Conservation (phyloP, 2,888 invertebrate genomes). For the Hydroisotoma schaefferi region DNA sequence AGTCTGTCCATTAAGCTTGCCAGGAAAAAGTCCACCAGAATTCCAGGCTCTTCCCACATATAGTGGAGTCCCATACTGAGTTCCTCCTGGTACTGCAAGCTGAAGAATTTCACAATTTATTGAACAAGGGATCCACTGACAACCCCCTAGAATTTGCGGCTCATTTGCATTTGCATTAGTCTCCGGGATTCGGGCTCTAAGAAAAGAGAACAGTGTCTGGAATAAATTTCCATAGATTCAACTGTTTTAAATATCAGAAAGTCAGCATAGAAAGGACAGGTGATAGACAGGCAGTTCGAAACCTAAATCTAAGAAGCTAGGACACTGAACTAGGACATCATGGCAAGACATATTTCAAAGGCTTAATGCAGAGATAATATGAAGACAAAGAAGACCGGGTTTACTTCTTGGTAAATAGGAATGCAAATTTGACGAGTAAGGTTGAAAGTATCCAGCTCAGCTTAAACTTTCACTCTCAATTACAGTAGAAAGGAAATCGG, state of each 20-base stretch:
- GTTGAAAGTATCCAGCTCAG: no score
- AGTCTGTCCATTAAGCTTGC: conserved; percentile 1
- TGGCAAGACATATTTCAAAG: no score
- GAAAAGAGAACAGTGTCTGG: conserved; percentile 6
- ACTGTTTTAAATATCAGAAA: no score
- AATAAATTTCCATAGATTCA: conserved; percentile 17
- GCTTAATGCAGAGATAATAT: no score
- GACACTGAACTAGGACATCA: no score
- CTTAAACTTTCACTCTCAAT: no score
- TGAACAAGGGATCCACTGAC: conserved; percentile 7
- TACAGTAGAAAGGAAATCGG: no score
- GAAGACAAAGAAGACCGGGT: no score
- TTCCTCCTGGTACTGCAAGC: conserved; percentile 7
- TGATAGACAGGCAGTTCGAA: no score
- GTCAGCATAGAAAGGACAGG: conserved; percentile 8
- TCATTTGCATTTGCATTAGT: background rate
- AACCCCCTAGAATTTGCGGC: background rate
- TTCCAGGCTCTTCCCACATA: background rate
- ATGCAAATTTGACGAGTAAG: no score
- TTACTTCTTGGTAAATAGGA: no score
- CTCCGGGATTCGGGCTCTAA: background rate
- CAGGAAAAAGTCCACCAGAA: conserved; percentile 1
- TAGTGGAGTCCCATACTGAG: conserved; percentile 5
- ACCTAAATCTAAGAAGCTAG: no score
- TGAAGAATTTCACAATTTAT: background rate